A percentile compares a stretch with the other conserved stretches of the same genome.
Conservation (phyloP, 2,888 invertebrate genomes). For the Hoplodrina ambigua region DNA sequence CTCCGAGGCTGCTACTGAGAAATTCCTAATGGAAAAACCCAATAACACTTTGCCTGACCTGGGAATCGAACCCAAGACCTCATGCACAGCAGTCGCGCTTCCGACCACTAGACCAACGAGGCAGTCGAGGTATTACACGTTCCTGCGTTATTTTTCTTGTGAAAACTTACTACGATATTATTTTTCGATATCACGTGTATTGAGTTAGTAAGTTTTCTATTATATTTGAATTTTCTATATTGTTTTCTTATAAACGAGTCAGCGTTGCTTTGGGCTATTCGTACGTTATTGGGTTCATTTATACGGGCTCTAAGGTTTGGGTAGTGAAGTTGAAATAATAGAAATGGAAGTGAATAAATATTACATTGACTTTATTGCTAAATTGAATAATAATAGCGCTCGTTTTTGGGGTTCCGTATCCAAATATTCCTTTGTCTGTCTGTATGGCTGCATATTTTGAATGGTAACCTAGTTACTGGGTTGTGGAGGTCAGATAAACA, state of each 20-base stretch:
- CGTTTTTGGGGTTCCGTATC: background rate
- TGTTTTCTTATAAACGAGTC: conserved; percentile 41
- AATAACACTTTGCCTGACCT: too few relatives aligned
- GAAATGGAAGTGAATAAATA: conserved; percentile 1
- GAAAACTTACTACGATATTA: conserved; percentile 52
- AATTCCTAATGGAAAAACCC: too few relatives aligned
- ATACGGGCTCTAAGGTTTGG: background rate
- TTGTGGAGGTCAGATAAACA: too few relatives aligned
- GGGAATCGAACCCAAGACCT: too few relatives aligned
- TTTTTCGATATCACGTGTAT: conserved; percentile 55
- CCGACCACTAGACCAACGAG: too few relatives aligned
- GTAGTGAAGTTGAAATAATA: background rate
- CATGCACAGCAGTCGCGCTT: too few relatives aligned
- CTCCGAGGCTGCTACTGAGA: too few relatives aligned
- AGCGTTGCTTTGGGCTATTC: conserved; percentile 34
- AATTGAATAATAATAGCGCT: conserved; percentile 34
- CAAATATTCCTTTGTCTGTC: too few relatives aligned
- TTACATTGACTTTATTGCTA: background rate
- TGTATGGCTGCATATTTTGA: too few relatives aligned
- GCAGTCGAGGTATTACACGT: conserved; percentile 17
- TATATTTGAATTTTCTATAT: conserved; percentile 54
- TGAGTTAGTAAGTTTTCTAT: conserved; percentile 33
- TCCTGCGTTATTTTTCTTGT: conserved; percentile 36
- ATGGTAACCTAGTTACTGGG: too few relatives aligned
- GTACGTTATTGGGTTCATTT: conserved; percentile 8